Conservation (phyloP, 2,797 vertebrate species). For the Enteromius trimaculatus region DNA sequence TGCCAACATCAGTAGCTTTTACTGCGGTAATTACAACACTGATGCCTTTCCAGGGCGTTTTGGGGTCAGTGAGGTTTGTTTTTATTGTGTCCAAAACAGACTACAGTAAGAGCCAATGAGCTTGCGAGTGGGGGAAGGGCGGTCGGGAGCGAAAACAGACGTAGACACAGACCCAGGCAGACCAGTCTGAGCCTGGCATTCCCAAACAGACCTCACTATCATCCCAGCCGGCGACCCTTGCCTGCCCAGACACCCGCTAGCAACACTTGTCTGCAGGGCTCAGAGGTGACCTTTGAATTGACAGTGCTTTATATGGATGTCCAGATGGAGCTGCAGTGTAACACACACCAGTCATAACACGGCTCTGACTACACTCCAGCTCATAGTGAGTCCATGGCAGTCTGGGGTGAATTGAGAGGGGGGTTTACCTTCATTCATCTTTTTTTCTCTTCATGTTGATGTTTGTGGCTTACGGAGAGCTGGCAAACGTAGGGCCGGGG, state of each 20-base stretch:
- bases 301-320: slow-evolving; percentile 81
- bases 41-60: slow-evolving; percentile 39
- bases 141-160: slow-evolving; percentile 43
- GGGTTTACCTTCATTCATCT: slow-evolving; percentile 60
- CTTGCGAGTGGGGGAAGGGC: slow-evolving; percentile 45
- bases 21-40: slow-evolving; percentile 25
- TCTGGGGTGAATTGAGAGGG: slow-evolving; percentile 19
- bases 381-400: slow-evolving; percentile 60
- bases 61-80: slow-evolving; percentile 38
- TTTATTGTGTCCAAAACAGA: slow-evolving; percentile 50
- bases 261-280: slow-evolving; percentile 82
- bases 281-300: slow-evolving; percentile 83
- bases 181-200: slow-evolving; percentile 61
- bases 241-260: slow-evolving; percentile 59
- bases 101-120: slow-evolving; percentile 50
- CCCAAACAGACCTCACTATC: slow-evolving; percentile 56
- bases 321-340: slow-evolving; percentile 76
- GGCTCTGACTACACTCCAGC: slow-evolving; percentile 56
- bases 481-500: slow-evolving; percentile 33
- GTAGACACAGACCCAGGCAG: slow-evolving; percentile 55
- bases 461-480: slow-evolving; percentile 41
- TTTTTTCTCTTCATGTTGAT: slow-evolving; percentile 53
- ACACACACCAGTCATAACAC: slow-evolving; percentile 85
- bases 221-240: slow-evolving; percentile 59
- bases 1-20: slow-evolving; percentile 22